Evolutionary conservation across 2,113 vertebrate genomes (phyloP).

Genomic region (Spermophilus dauricus): DNA sequence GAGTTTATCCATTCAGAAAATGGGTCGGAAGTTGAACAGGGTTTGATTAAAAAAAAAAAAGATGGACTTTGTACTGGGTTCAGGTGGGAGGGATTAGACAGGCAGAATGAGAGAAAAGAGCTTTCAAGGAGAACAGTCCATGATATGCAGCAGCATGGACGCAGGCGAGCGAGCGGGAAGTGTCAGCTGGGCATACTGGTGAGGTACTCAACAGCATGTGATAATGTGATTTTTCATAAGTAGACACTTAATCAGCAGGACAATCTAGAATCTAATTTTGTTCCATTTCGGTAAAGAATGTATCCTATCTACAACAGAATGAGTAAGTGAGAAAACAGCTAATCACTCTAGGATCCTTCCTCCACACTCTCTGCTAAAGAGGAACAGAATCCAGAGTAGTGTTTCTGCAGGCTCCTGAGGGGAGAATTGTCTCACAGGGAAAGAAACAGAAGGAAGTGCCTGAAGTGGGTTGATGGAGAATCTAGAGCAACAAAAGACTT

Average conservation of each 20-base stretch:
- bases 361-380: neutral
- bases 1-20: neutral
- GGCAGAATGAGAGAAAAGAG: neutral
- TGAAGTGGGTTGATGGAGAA: neutral
- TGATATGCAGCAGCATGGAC: neutral
- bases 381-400: neutral
- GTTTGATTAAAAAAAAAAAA: neutral
- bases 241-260: slow-evolving; percentile 47
- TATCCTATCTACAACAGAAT: neutral
- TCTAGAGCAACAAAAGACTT: neutral
- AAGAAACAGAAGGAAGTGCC: neutral
- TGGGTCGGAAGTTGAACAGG: neutral
- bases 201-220: neutral
- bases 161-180: neutral
- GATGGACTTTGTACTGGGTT: neutral
- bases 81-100: neutral
- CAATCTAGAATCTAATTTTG: neutral
- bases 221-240: slow-evolving; percentile 24
- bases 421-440: neutral
- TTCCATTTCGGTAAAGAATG: slow-evolving; percentile 26
- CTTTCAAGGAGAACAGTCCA: neutral
- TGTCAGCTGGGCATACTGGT: fast-evolving
- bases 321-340: slow-evolving; percentile 36
- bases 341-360: neutral
- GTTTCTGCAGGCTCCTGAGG: neutral